Evolutionary conservation across 2,113 vertebrate species (phyloP).

Genomic region (Urocitellus parryii): DNA sequence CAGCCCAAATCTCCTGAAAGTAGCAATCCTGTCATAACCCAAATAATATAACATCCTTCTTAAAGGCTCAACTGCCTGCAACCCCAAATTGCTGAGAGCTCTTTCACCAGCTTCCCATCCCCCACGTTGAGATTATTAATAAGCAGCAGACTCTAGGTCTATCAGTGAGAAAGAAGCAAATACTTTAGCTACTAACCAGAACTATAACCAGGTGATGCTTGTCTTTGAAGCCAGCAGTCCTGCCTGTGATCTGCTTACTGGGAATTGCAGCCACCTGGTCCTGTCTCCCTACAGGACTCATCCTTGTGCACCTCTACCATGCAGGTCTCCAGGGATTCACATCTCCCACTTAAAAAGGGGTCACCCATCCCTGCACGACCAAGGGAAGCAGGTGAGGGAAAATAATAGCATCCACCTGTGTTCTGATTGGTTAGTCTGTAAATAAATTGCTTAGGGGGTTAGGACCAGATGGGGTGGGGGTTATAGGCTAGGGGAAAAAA

Average conservation of each 20-base stretch:
- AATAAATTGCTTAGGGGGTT: not conserved
- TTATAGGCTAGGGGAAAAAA: not conserved
- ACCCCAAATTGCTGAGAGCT: not conserved
- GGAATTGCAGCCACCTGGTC: not conserved
- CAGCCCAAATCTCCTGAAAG: not conserved
- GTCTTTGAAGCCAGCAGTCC: not conserved
- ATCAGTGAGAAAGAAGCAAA: slow-evolving; percentile 2
- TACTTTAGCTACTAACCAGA: not conserved
- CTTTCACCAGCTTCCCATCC: not conserved
- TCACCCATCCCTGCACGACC: not conserved
- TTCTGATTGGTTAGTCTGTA: not conserved
- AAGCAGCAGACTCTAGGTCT: not conserved
- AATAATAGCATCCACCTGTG: not conserved
- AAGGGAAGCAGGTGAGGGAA: not conserved
- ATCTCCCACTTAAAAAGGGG: not conserved
- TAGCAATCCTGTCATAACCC: not conserved
- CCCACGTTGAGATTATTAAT: not conserved
- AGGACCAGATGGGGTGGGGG: not conserved
- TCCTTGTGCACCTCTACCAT: not conserved
- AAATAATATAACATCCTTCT: not conserved
- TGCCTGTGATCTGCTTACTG: not conserved
- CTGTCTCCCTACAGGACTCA: not conserved
- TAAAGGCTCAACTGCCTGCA: not conserved
- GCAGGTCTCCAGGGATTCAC: not conserved
- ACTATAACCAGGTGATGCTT: not conserved